Conservation (phyloP, 2,888 invertebrate species). For the Pammene aurita region DNA sequence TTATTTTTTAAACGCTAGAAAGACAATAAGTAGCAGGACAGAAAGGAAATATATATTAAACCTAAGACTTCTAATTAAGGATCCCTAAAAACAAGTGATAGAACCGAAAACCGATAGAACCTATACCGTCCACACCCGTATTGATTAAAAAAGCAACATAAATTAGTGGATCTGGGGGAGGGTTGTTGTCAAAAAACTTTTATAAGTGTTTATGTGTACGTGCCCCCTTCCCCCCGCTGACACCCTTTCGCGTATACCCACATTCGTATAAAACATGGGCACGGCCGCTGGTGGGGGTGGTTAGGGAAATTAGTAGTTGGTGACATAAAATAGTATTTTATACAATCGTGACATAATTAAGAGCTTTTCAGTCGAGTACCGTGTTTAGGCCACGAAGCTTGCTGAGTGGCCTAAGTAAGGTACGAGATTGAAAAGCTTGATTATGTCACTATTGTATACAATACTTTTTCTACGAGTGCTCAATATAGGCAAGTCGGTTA, state of each 20-base stretch:
- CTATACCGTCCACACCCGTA: slow-evolving; percentile 69
- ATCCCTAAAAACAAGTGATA: slow-evolving; percentile 23
- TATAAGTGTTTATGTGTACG: slow-evolving; percentile 83
- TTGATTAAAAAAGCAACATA: slow-evolving; percentile 84
- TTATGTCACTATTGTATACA: no score
- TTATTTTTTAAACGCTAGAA: no score
- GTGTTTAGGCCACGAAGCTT: no score
- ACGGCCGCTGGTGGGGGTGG: slow-evolving; percentile 57
- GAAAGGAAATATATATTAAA: no score
- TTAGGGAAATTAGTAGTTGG: slow-evolving; percentile 25
- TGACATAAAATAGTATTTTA: neutral
- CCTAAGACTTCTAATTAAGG: neutral
- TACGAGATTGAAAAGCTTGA: no score
- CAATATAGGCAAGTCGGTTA: no score
- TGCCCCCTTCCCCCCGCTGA: slow-evolving; percentile 64
- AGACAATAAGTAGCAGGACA: no score
- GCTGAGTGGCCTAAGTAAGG: no score
- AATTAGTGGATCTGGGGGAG: slow-evolving; percentile 80
- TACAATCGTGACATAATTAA: no score
- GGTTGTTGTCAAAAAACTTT: slow-evolving; percentile 83
- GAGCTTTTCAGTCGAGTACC: no score
- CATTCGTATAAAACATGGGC: slow-evolving; percentile 77
- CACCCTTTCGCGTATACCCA: slow-evolving; percentile 83
- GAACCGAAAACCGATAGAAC: slow-evolving; percentile 60
- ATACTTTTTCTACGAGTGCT: no score